These are phyloP conservation scores for Stramonita haemastoma DNA, from an alignment of 2,888 invertebrate species.

Conservation along the genomic window DNA sequence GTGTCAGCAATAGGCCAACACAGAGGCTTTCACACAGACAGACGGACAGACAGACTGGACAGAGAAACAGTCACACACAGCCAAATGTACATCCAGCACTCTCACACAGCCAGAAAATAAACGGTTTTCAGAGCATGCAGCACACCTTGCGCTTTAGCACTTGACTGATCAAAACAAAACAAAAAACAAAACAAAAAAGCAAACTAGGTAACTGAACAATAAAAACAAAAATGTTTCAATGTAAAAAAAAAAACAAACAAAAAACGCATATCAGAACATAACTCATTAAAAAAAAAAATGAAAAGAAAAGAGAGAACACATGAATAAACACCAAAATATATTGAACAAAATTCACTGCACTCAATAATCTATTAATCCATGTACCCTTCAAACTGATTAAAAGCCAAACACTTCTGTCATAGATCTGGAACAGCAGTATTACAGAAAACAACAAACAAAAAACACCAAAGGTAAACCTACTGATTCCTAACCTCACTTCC, in stretches of 20 bases:
- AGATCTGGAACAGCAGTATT: too few relatives aligned
- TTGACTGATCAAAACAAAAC: background rate
- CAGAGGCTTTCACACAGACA: background rate
- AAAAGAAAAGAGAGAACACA: background rate
- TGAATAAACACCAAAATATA: background rate
- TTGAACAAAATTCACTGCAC: background rate
- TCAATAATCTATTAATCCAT: too few relatives aligned
- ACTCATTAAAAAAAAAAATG: background rate
- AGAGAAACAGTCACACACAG: background rate
- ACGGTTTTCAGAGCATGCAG: background rate
- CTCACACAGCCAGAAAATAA: background rate
- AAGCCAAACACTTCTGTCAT: too few relatives aligned
- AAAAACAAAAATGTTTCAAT: background rate
- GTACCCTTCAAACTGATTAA: too few relatives aligned
- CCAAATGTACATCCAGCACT: background rate
- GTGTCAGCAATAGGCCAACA: background rate
- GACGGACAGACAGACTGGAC: background rate
- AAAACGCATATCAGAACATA: background rate
- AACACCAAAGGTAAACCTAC: too few relatives aligned
- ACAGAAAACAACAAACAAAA: too few relatives aligned
- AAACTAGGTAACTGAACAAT: background rate
- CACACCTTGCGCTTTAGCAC: constrained; percentile 20
- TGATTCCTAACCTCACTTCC: too few relatives aligned
- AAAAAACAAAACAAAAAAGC: background rate
- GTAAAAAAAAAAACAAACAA: background rate